A percentile compares a stretch with the other conserved stretches of the same genome.
Evolutionary conservation across 2,113 vertebrate genomes (phyloP).

Genomic region (Notarius quadriscutis): DNA sequence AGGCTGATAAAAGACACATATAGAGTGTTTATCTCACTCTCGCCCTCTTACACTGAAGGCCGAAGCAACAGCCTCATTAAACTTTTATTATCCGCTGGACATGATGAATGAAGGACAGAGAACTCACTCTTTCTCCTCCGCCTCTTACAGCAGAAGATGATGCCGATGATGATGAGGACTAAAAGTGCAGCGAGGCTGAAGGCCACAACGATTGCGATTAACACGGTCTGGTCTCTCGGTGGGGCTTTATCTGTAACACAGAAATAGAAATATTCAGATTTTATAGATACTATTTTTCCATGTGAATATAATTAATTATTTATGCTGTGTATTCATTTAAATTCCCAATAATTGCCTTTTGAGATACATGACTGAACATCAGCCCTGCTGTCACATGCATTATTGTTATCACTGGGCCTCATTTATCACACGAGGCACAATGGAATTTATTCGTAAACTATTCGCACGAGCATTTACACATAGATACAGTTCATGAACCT

Average conservation of each 20-base stretch:
- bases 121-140: constrained; percentile 65
- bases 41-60: neutral
- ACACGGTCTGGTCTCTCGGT: constrained; percentile 67
- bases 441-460: neutral
- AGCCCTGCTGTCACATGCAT: neutral
- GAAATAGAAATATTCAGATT: neutral
- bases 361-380: neutral
- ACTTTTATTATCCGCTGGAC: neutral
- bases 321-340: neutral
- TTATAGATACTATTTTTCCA: neutral
- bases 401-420: neutral
- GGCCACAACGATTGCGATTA: constrained; percentile 68
- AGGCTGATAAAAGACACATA: neutral
- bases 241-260: constrained; percentile 41
- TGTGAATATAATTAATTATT: neutral
- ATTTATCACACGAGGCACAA: neutral
- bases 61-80: neutral
- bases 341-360: neutral
- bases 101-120: neutral
- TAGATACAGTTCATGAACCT: neutral
- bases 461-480: neutral
- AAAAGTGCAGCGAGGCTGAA: constrained; percentile 65
- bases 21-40: neutral
- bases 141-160: constrained; percentile 66
- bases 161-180: constrained; percentile 65